Percentiles rank a stretch among this genome's conserved stretches.
Conservation (phyloP, 2,888 invertebrate species). For the Cheilosia vernalis region DNA sequence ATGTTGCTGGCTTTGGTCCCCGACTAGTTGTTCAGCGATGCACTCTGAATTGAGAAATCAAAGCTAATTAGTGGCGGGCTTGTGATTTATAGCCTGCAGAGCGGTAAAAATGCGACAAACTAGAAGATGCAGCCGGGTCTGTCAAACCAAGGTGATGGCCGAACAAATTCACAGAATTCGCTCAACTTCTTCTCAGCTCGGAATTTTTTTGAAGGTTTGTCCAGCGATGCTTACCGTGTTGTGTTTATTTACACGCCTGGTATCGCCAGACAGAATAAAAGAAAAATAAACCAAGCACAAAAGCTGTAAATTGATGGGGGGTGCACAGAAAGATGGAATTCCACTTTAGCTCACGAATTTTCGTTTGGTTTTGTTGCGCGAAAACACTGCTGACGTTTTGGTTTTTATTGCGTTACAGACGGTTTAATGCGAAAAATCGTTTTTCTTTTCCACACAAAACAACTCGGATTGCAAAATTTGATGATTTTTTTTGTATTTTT, state of each 20-base stretch:
- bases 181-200: neutral
- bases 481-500: constrained; percentile 60
- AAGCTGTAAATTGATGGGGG: constrained; percentile 11
- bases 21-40: neutral
- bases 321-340: neutral
- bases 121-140: constrained; percentile 24
- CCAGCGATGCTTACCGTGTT: constrained; percentile 19
- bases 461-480: constrained; percentile 36
- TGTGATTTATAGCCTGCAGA: neutral
- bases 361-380: neutral
- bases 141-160: neutral
- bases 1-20: constrained; percentile 69
- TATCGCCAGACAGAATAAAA: constrained; percentile 20
- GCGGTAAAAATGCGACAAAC: constrained; percentile 4
- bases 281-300: constrained; percentile 28
- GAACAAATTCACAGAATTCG: neutral
- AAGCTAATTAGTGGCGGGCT: neutral
- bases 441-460: constrained; percentile 10
- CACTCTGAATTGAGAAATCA: constrained; percentile 21
- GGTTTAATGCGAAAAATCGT: constrained; percentile 12
- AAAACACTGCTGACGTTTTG: constrained; percentile 28
- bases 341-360: neutral
- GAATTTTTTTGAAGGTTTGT: neutral
- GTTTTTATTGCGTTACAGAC: constrained; percentile 11
- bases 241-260: constrained; percentile 5